Base-by-base conservation (phyloP, 1,140 invertebrate species). In the Acromyrmex charruanus region DNA sequence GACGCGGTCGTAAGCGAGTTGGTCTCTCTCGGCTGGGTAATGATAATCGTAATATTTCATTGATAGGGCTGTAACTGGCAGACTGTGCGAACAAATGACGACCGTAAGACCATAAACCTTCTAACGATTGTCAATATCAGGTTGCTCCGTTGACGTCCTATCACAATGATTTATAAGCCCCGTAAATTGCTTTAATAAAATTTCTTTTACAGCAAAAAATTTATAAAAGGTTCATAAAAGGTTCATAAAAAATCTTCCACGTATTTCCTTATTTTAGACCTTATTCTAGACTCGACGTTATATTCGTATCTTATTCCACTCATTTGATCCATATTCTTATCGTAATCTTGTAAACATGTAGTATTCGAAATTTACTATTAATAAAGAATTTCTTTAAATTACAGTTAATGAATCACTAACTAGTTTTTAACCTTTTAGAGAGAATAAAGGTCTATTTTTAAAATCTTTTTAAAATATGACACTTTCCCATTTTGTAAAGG, bases 1-100 rank as follows among this genome's bases (percentile, higher is more conserved):
- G 21, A 31, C 21, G 16, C 21, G 31, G 21, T 69, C 44, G 16
- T 72, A 72, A 51, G 35, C 63, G 63, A 80, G 3, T 18, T 10
- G n/a, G 18, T 35, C 53, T 49, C 16, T 5, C 16, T 59, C 16
- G 28, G 6, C 4, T 39, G 14, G 55, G 25, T 72, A 84, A 61
- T 74, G 69, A 74, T 84, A 84, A 84, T 84, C 80, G 55, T 74
- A 82, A 82, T 82, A 82, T 69, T 2, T 84, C 58, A 84, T 61
- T 84, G 69, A 84, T 49, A 39, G 53, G 35, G 28, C 68, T 84
- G 80, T 82, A 84, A 84, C 68, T 21, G 21, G 55, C 80, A 74
- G 68, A 74, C 44, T 49, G 55, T 35, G 68, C 55, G 39, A 31
- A 49, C 21, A 84, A 84, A 84, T 74, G 68, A 72, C 12, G 69